These are phyloP conservation scores for Drosophila kohkoa DNA, from an alignment of 1,140 invertebrate genomes.

Conservation along the genomic window DNA sequence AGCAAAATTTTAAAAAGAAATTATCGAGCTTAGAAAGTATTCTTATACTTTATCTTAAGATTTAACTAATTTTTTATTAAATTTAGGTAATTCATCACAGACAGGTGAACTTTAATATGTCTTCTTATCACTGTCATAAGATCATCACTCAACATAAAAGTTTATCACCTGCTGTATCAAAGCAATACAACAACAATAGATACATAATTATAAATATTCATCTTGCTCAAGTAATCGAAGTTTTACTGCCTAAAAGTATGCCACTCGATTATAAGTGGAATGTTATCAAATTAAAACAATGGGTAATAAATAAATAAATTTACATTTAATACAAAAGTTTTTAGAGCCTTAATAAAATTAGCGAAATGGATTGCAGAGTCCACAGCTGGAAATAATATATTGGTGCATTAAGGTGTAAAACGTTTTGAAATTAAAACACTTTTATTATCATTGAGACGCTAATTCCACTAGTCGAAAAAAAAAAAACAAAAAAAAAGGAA, in stretches of 20 bases:
- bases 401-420: neutral
- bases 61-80: too few relatives aligned
- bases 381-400: neutral
- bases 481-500: neutral
- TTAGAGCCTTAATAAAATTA: neutral
- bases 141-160: too few relatives aligned
- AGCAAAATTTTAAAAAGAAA: too few relatives aligned
- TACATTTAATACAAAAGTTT: neutral
- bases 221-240: neutral
- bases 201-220: too few relatives aligned
- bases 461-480: neutral
- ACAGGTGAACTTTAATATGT: too few relatives aligned
- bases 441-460: neutral
- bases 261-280: neutral
- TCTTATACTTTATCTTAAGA: too few relatives aligned
- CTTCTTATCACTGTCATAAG: too few relatives aligned
- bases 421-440: neutral
- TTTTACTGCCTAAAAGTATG: slow-evolving; percentile 18
- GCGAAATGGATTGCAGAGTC: neutral
- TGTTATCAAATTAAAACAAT: neutral
- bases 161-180: too few relatives aligned
- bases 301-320: neutral
- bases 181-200: too few relatives aligned
- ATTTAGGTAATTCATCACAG: too few relatives aligned
- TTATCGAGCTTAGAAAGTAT: too few relatives aligned